A percentile compares a stretch with the other conserved stretches of the same genome.
Evolutionary conservation across 2,888 invertebrate genomes (phyloP).

Genomic region (Agrenia bidenticulata): DNA sequence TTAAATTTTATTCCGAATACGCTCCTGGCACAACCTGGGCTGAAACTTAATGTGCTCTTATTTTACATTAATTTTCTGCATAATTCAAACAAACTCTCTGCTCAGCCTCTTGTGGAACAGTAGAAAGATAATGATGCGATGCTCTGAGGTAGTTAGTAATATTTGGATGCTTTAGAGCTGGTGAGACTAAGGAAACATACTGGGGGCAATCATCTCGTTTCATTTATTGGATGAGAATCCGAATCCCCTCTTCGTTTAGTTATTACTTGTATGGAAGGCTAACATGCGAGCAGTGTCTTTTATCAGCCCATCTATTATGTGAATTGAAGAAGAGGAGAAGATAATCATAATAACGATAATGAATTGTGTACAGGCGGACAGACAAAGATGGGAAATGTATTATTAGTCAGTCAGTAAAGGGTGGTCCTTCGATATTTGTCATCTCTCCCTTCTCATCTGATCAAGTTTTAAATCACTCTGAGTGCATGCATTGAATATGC

Average conservation of each 20-base stretch:
- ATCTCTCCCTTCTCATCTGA: slow-evolving; percentile 20
- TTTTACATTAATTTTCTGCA: slow-evolving; percentile 9
- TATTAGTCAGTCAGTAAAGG: slow-evolving; percentile 19
- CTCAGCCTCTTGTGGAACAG: too few species aligned
- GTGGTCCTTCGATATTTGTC: slow-evolving; percentile 20
- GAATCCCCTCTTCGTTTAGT: background rate
- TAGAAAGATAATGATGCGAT: too few species aligned
- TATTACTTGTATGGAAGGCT: background rate
- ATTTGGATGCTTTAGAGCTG: too few species aligned
- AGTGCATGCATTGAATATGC: background rate
- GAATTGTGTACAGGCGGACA: slow-evolving; percentile 23
- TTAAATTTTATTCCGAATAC: too few species aligned
- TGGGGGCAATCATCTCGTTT: slow-evolving; percentile 1
- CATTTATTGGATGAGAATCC: slow-evolving; percentile 10
- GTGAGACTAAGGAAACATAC: too few species aligned
- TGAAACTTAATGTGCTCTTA: slow-evolving; percentile 3
- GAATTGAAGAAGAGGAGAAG: background rate
- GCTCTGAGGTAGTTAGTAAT: too few species aligned
- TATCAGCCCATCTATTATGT: slow-evolving; percentile 11
- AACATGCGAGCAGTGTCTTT: slow-evolving; percentile 2
- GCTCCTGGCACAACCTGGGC: slow-evolving; percentile 1
- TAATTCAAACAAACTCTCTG: slow-evolving; percentile 6
- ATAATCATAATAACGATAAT: slow-evolving; percentile 23
- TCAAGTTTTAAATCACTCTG: slow-evolving; percentile 20
- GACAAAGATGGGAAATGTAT: slow-evolving; percentile 14